Evolutionary conservation across 2,797 vertebrate species (phyloP), one percentile per base, ranked within the genome.

Genomic region (Echeneis naucrates): DNA sequence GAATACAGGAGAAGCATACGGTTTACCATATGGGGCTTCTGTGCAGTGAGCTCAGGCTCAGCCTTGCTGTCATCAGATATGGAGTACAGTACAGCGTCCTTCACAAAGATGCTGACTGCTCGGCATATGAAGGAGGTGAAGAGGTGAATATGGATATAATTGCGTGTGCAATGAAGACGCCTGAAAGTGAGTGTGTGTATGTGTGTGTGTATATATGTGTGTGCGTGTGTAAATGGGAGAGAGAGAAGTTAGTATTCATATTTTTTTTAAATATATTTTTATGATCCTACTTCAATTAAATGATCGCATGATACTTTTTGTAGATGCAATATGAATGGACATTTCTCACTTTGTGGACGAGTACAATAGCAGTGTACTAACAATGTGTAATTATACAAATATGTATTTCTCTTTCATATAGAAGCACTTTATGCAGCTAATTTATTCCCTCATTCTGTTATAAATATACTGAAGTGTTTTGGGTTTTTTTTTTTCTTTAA

Each of bases 131-230:
- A 98, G 78, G 97, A 98, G 61, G 94, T 81, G 85, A 98, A 98
- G 76, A 98, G 96, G 83, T 98, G 96, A 19, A 96, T 87, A 73
- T 98, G 97, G 93, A 98, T 98, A 93, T 96, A 97, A 65, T 98
- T 97, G 51, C 97, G 94, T 0, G 96, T 97, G 87, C 97, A 98
- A 90, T 98, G 97, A 51, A 98, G 95, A 64, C 95, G 95, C 81
- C 96, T 97, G 11, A 0, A 61, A 51, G 23, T 54, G 45, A 11
- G 19, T 27, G 21, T 47, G 56, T 30, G n/a, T 35, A 65, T 17
- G 30, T 56, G 55, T 5, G 19, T 30, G 19, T n/a, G n/a, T n/a
- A n/a, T n/a, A n/a, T n/a, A n/a, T n/a, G n/a, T n/a, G n/a, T n/a
- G n/a, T n/a, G n/a, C n/a, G n/a, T n/a, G n/a, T n/a, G n/a, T 16